Percentiles rank a stretch among this genome's conserved stretches.
Conservation (phyloP, 2,797 vertebrate genomes). For the Euthynnus affinis region DNA sequence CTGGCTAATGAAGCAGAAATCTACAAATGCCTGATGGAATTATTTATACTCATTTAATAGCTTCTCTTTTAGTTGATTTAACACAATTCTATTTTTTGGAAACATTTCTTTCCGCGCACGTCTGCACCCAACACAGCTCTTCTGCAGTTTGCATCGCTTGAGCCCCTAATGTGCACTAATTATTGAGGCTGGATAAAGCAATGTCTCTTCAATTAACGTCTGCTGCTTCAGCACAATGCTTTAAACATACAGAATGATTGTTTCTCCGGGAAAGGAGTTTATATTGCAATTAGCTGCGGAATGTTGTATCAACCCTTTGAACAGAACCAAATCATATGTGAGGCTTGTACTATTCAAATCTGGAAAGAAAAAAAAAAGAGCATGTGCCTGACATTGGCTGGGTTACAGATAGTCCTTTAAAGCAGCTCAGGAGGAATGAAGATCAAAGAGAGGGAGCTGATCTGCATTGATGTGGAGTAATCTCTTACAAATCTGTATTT, state of each 20-base stretch:
- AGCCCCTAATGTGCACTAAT: slow-evolving; percentile 59
- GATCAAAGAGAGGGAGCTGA: neutral
- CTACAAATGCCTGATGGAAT: slow-evolving; percentile 27
- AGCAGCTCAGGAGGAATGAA: neutral
- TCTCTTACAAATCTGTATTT: neutral
- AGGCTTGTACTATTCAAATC: neutral
- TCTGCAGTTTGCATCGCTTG: slow-evolving; percentile 19
- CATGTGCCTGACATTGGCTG: neutral
- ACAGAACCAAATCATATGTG: neutral
- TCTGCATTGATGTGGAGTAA: neutral
- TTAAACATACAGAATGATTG: slow-evolving; percentile 3
- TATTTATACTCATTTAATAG: slow-evolving; percentile 18
- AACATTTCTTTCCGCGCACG: slow-evolving; percentile 24
- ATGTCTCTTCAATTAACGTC: slow-evolving; percentile 33
- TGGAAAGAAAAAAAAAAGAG: neutral
- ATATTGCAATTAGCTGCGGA: slow-evolving; percentile 13
- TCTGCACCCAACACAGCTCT: slow-evolving; percentile 33
- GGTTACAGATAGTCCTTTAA: neutral
- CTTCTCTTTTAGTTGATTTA: slow-evolving; percentile 32
- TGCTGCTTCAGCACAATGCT: slow-evolving; percentile 12
- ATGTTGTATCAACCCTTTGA: slow-evolving; percentile 8
- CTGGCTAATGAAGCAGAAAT: slow-evolving; percentile 9
- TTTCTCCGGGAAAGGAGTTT: slow-evolving; percentile 8
- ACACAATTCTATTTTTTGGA: slow-evolving; percentile 11
- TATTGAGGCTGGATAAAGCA: slow-evolving; percentile 46